Percentiles rank a stretch among this genome's conserved stretches.
These are phyloP conservation scores for Papilio polytes DNA, from an alignment of 1,140 invertebrate genomes.

Conservation along the genomic window DNA sequence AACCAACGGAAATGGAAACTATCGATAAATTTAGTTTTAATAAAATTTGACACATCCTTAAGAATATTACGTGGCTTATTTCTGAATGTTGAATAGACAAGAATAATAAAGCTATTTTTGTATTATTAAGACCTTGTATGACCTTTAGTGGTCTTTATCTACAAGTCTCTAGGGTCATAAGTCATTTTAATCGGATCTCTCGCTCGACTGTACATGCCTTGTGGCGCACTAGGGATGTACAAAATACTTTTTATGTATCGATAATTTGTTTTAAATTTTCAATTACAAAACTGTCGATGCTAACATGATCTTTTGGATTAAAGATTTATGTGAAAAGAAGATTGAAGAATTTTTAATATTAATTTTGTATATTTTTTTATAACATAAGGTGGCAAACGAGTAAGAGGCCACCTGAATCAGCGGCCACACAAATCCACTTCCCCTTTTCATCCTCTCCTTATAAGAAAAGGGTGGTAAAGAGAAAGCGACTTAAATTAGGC, in stretches of 20 bases:
- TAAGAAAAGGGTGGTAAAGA: too few species aligned
- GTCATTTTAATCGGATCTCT: slow-evolving; percentile 27
- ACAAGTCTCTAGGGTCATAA: slow-evolving; percentile 17
- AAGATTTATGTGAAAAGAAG: too few species aligned
- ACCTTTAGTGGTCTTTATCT: slow-evolving; percentile 16
- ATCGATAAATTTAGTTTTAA: not conserved
- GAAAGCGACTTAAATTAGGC: too few species aligned
- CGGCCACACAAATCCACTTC: too few species aligned
- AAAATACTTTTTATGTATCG: not conserved
- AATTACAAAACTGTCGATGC: too few species aligned
- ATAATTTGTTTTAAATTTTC: too few species aligned
- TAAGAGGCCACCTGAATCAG: too few species aligned
- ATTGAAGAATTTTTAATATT: too few species aligned
- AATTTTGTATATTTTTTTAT: too few species aligned
- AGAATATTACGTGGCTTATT: not conserved
- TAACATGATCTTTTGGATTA: too few species aligned
- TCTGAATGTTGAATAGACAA: not conserved
- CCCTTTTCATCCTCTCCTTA: too few species aligned
- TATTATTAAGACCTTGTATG: slow-evolving; percentile 8
- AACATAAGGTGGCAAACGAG: too few species aligned
- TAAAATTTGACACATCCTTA: not conserved
- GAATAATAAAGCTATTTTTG: slow-evolving; percentile 17
- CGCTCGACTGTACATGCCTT: not conserved
- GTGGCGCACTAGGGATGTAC: not conserved
- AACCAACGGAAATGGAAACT: not conserved